Evolutionary conservation across 2,113 vertebrate species (phyloP).

Genomic region (Bothrops jararaca): DNA sequence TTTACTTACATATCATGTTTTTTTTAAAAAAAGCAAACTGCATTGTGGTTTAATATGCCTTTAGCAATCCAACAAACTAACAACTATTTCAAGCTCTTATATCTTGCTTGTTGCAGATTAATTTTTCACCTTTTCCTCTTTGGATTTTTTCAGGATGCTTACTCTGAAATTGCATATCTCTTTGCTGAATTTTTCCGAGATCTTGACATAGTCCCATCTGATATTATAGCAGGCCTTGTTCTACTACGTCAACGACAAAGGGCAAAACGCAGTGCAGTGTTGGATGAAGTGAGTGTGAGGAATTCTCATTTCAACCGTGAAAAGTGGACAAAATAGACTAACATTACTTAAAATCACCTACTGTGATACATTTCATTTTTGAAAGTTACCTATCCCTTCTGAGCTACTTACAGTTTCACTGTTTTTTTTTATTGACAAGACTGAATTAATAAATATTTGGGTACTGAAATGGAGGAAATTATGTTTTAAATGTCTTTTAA

Average conservation of each 20-base stretch:
- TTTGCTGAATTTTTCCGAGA: slow-evolving; percentile 98
- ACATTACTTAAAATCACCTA: neutral
- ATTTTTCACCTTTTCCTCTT: neutral
- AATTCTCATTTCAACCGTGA: accelerated
- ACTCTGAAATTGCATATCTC: slow-evolving; percentile 98
- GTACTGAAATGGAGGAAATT: neutral
- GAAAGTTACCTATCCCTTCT: neutral
- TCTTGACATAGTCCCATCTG: slow-evolving; percentile 96
- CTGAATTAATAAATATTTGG: neutral
- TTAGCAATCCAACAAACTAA: neutral
- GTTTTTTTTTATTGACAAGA: neutral
- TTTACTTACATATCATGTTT: neutral
- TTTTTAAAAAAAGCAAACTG: neutral
- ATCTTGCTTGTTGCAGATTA: slow-evolving; percentile 17
- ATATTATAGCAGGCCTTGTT: slow-evolving; percentile 96
- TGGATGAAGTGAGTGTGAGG: slow-evolving; percentile 73
- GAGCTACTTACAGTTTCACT: neutral
- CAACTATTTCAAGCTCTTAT: neutral
- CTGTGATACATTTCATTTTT: neutral
- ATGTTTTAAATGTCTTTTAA: neutral
- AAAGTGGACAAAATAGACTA: neutral
- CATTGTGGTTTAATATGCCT: neutral
- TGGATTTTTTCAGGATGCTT: slow-evolving; percentile 82
- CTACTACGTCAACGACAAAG: slow-evolving; percentile 92
- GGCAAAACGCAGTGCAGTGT: slow-evolving; percentile 86